These are phyloP conservation scores for Bungarus multicinctus DNA, from an alignment of 2,113 vertebrate genomes.

Conservation along the genomic window DNA sequence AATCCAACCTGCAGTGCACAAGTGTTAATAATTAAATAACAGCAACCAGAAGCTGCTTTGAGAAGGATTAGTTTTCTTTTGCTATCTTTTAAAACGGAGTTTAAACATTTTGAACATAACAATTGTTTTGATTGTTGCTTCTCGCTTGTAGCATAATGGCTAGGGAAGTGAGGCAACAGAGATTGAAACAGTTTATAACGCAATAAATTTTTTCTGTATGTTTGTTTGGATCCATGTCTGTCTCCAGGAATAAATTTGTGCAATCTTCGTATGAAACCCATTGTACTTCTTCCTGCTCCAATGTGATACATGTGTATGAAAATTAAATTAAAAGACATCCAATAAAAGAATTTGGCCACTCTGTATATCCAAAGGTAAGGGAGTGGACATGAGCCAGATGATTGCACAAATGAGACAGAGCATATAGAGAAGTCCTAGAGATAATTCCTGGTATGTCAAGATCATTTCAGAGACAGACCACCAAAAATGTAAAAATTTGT, in stretches of 20 bases:
- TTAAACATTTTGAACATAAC: not conserved
- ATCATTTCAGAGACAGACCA: not conserved
- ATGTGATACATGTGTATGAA: not conserved
- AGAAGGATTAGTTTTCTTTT: not conserved
- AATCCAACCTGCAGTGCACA: not conserved
- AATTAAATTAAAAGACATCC: not conserved
- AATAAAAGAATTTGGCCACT: not conserved
- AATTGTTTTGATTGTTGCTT: not conserved
- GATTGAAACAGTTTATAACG: not conserved
- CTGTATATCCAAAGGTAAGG: not conserved
- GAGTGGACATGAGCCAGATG: not conserved
- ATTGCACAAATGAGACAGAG: not conserved
- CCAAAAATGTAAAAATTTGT: not conserved
- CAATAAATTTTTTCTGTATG: not conserved
- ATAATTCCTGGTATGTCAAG: not conserved
- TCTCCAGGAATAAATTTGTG: not conserved
- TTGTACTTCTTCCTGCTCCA: not conserved
- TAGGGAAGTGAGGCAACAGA: not conserved
- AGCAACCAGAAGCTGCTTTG: not conserved
- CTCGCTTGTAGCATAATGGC: not conserved
- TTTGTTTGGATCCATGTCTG: not conserved
- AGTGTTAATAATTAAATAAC: constrained; percentile 31
- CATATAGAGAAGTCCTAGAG: not conserved
- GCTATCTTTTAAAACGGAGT: not conserved
- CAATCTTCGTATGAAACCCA: not conserved